A percentile compares a stretch with the other conserved stretches of the same genome.
Evolutionary conservation across 2,888 invertebrate genomes (phyloP).

Genomic region (Caenorhabditis imperialis): DNA sequence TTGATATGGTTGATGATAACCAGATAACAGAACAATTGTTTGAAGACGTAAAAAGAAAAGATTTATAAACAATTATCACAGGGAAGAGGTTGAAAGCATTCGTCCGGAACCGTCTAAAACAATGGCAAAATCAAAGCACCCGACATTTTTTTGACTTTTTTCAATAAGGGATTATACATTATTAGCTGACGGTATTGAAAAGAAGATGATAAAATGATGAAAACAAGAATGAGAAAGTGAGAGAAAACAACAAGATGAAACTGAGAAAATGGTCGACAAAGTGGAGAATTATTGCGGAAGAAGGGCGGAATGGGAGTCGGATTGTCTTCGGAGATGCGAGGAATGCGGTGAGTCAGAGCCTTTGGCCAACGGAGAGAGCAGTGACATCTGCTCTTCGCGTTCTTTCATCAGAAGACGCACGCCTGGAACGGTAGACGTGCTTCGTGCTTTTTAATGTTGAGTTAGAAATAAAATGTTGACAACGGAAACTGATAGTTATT

Average conservation of each 20-base stretch:
- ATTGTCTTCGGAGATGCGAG: conserved; percentile 42
- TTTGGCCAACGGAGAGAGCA: conserved; percentile 35
- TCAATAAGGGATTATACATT: not conserved
- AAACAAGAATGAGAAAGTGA: too few relatives aligned
- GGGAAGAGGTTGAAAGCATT: too few relatives aligned
- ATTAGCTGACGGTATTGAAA: too few relatives aligned
- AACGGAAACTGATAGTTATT: not conserved
- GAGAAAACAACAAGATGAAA: too few relatives aligned
- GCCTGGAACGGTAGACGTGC: conserved; percentile 36
- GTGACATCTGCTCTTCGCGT: conserved; percentile 47
- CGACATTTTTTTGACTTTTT: not conserved
- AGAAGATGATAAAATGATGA: conserved; percentile 11
- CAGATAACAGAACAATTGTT: too few relatives aligned
- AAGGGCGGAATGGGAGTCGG: conserved; percentile 47
- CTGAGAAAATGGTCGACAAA: too few relatives aligned
- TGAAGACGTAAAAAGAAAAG: too few relatives aligned
- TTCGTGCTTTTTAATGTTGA: not conserved
- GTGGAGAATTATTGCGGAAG: conserved; percentile 31
- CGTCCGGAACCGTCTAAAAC: too few relatives aligned
- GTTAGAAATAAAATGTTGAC: not conserved
- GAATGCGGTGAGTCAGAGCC: conserved; percentile 30
- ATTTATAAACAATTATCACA: too few relatives aligned
- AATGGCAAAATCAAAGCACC: too few relatives aligned
- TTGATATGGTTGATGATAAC: too few relatives aligned
- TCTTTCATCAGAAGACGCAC: conserved; percentile 49